Conservation (phyloP, 2,888 invertebrate species). For the Machimus rusticus region DNA sequence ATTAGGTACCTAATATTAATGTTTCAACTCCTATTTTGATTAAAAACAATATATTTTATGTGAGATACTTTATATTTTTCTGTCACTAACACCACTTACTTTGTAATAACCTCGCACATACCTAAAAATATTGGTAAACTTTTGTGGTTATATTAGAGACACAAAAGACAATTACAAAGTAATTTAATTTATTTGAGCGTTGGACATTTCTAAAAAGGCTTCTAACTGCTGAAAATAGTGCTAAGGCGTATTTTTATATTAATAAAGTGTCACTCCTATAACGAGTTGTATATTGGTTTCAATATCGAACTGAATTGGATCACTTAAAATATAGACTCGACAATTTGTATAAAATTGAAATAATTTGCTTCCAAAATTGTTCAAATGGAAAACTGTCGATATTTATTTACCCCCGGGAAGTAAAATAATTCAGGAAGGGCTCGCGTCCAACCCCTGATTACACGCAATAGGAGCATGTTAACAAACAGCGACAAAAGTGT, state of each 20-base stretch:
- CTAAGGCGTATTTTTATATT: not conserved
- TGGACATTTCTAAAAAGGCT: no score
- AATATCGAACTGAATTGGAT: not conserved
- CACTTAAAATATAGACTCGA: not conserved
- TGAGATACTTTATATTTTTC: no score
- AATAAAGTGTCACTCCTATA: not conserved
- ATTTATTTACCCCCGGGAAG: not conserved
- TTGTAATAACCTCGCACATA: no score
- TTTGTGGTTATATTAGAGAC: no score
- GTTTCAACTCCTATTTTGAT: no score
- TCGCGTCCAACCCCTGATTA: not conserved
- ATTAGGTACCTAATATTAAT: no score
- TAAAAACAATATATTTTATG: no score
- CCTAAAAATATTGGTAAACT: no score
- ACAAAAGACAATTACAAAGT: no score
- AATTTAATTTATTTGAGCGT: no score
- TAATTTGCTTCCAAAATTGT: not conserved
- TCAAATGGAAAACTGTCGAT: not conserved
- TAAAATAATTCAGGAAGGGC: not conserved
- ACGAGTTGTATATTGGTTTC: not conserved
- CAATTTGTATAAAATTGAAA: not conserved
- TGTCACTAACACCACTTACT: no score
- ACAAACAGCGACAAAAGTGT: not conserved
- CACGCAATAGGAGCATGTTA: not conserved
- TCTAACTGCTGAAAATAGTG: no score